Base-by-base conservation (phyloP, 2,797 vertebrate species). In the Acrossocheilus wenchowensis region DNA sequence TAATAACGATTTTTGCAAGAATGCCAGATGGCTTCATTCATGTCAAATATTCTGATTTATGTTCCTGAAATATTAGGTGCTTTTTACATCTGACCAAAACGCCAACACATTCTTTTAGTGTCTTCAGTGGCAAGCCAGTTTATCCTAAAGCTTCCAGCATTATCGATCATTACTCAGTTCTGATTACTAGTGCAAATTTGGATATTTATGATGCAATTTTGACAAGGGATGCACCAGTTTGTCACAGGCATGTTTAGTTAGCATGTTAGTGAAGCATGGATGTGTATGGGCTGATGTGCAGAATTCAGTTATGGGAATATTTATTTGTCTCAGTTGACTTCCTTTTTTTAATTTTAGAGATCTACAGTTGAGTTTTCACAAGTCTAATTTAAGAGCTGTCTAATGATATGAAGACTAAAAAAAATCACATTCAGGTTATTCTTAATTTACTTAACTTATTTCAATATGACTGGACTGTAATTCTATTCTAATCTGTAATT, bases 261-360 rank as follows among this genome's bases (percentile, higher is more conserved):
- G 36, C 36, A 11, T 71, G 4, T 39, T 21, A 69, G 66, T 19
- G 26, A 36, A 36, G 54, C 21, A 57, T n/a, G 3, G 57, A 62
- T 36, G 30, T 36, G n/a, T n/a, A 45, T 45, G 12, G 41, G 41
- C 7, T 69, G 8, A 21, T 39, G 9, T 5, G 15, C 69, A 19
- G 45, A 74, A 5, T 50, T 26, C 15, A 19, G 45, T 19, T 50
- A 74, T 50, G 2, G 1, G 11, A 45, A 72, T 45, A n/a, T 72
- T 30, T 9, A 4, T 48, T 30, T 52, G 48, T 54, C 48, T 77
- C 26, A 6, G 30, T 21, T 21, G 73, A 52, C 17, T 77, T 52
- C 73, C 73, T 12, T 75, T 75, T 54, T 78, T 36, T 57, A n/a
- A n/a, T 39, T 57, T 78, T 78, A 39, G 21, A 60, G 23, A 41